A percentile compares a stretch with the other conserved stretches of the same genome.
These are phyloP conservation scores for Habropoda laboriosa DNA, from an alignment of 1,140 invertebrate genomes.

Conservation along the genomic window DNA sequence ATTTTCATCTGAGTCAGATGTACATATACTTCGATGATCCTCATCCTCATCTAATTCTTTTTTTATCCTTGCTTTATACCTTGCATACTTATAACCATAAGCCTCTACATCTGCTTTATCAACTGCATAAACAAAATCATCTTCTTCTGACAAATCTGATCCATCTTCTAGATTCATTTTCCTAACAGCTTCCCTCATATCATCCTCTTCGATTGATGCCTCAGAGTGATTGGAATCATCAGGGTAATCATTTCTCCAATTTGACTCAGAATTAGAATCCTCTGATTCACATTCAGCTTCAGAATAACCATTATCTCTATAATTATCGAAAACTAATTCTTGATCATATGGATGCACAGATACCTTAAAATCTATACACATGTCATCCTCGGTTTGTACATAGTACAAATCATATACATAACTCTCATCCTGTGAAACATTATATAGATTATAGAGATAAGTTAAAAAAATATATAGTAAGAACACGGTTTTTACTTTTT, in stretches of 20 bases:
- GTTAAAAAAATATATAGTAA: not conserved
- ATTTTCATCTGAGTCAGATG: not conserved
- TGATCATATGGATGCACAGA: constrained; percentile 62
- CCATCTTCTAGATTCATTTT: constrained; percentile 67
- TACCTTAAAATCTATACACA: constrained; percentile 64
- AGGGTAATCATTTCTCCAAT: constrained; percentile 83
- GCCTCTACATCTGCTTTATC: constrained; percentile 80
- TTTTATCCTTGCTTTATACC: constrained; percentile 80
- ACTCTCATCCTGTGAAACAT: constrained; percentile 53
- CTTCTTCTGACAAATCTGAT: constrained; percentile 76
- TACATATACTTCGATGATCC: not conserved
- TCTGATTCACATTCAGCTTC: constrained; percentile 75
- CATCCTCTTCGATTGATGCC: constrained; percentile 68
- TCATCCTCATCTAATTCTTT: constrained; percentile 65
- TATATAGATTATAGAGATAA: not conserved
- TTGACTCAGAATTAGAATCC: constrained; percentile 83
- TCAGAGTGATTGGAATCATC: constrained; percentile 78
- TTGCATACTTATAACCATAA: constrained; percentile 83
- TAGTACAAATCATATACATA: constrained; percentile 79
- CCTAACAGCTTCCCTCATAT: constrained; percentile 72
- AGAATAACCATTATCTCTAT: constrained; percentile 62
- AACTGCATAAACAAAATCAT: constrained; percentile 80
- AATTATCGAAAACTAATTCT: constrained; percentile 69
- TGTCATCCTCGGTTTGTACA: constrained; percentile 54
- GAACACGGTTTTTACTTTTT: constrained; percentile 22